A percentile compares a stretch with the other conserved stretches of the same genome.
Conservation (phyloP, 2,888 invertebrate species). For the Melinopterus prodromus region DNA sequence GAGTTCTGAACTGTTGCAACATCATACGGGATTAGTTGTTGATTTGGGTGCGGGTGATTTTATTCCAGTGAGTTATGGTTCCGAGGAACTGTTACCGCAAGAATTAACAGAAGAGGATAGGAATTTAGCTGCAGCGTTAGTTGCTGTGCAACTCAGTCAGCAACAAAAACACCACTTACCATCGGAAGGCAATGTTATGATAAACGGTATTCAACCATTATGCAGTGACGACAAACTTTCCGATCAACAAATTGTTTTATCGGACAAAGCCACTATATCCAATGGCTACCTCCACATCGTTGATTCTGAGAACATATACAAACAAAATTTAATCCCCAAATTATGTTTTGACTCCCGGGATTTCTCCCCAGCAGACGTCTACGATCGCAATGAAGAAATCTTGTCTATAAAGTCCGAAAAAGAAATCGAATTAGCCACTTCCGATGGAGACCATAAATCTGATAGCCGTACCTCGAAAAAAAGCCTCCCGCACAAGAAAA, state of each 20-base stretch:
- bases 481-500: slow-evolving; percentile 85
- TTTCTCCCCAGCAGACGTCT: slow-evolving; percentile 30
- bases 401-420: slow-evolving; percentile 46
- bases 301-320: slow-evolving; percentile 50
- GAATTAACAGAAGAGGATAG: slow-evolving; percentile 68
- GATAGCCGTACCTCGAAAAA: slow-evolving; percentile 64
- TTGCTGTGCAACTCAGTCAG: slow-evolving; percentile 69
- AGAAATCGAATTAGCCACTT: slow-evolving; percentile 50
- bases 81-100: slow-evolving; percentile 58
- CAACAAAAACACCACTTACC: slow-evolving; percentile 67
- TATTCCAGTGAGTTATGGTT: slow-evolving; percentile 58
- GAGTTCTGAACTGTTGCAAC: slow-evolving; percentile 56
- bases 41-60: slow-evolving; percentile 59
- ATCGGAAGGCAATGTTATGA: slow-evolving; percentile 50
- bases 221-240: slow-evolving; percentile 50
- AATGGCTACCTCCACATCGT: slow-evolving; percentile 56
- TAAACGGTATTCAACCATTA: slow-evolving; percentile 47
- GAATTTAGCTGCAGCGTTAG: slow-evolving; percentile 68
- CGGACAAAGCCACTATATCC: slow-evolving; percentile 49
- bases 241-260: no score
- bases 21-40: slow-evolving; percentile 58
- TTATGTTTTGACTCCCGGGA: slow-evolving; percentile 33
- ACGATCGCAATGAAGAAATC: slow-evolving; percentile 29
- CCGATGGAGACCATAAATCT: slow-evolving; percentile 54
- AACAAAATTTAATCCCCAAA: slow-evolving; percentile 38